These are phyloP conservation scores for Drosophila atripex DNA, from an alignment of 2,888 invertebrate species.

Conservation along the genomic window DNA sequence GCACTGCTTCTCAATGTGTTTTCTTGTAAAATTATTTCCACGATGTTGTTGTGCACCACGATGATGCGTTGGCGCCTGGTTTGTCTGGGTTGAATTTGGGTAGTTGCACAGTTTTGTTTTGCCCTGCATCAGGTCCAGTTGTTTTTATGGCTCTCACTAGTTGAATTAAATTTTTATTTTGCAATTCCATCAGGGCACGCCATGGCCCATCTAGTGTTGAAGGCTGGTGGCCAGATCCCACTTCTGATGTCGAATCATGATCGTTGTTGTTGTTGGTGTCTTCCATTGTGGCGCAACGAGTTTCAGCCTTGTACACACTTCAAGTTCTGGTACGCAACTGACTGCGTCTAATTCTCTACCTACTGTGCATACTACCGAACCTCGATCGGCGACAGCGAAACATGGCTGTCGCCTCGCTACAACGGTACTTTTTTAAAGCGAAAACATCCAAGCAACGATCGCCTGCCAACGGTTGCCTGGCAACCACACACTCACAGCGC, in stretches of 20 bases:
- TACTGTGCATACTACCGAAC: constrained; percentile 1
- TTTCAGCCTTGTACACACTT: constrained; percentile 3
- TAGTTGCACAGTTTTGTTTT: too few species aligned
- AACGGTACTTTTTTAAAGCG: constrained; percentile 4
- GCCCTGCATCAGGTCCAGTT: constrained; percentile 14
- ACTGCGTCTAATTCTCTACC: not conserved
- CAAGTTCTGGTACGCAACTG: not conserved
- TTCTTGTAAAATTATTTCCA: constrained; percentile 31
- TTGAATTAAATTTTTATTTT: constrained; percentile 32
- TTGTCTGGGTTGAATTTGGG: constrained; percentile 34
- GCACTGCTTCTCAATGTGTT: constrained; percentile 21
- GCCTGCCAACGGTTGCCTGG: constrained; percentile 2
- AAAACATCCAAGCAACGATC: not conserved
- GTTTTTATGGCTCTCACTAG: constrained; percentile 18
- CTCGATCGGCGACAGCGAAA: not conserved
- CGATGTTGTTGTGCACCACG: constrained; percentile 26
- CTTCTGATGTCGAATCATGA: constrained; percentile 9
- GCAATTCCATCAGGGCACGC: constrained; percentile 20
- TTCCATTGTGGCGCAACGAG: constrained; percentile 3
- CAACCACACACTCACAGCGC: too few species aligned
- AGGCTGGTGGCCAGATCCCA: too few species aligned
- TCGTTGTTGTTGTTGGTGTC: constrained; percentile 2
- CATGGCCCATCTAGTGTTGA: constrained; percentile 1
- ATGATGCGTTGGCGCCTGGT: constrained; percentile 29
- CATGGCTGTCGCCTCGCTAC: constrained; percentile 1